These are phyloP conservation scores for Psophia crepitans DNA, from an alignment of 2,113 vertebrate species.

Conservation along the genomic window DNA sequence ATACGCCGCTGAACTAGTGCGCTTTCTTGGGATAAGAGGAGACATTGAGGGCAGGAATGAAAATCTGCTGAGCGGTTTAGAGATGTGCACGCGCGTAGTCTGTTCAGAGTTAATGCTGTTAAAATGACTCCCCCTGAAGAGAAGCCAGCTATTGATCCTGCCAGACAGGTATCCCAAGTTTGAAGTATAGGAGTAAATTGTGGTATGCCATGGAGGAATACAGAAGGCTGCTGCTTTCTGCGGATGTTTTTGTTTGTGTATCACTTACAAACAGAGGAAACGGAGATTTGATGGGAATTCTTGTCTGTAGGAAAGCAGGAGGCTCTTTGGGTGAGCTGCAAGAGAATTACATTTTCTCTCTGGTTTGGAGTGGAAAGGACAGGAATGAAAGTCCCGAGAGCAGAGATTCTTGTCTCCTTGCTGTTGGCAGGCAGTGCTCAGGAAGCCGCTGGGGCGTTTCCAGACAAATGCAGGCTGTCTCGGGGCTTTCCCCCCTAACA, in stretches of 20 bases:
- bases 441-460: neutral
- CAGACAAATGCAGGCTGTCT: neutral
- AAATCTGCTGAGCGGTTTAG: conserved; percentile 1
- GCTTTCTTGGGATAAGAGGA: neutral
- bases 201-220: neutral
- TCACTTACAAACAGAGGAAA: neutral
- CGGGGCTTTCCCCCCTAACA: neutral
- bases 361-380: neutral
- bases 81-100: neutral
- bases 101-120: conserved; percentile 26
- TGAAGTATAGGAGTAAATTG: neutral
- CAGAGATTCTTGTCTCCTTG: neutral
- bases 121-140: neutral
- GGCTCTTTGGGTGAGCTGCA: neutral
- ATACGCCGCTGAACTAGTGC: neutral
- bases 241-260: accelerated
- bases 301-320: neutral
- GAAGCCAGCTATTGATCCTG: neutral
- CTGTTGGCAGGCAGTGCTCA: neutral
- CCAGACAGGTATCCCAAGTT: no score
- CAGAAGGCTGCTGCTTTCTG: neutral
- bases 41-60: neutral
- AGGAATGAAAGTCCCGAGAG: neutral
- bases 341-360: neutral
- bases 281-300: neutral